A percentile compares a stretch with the other conserved stretches of the same genome.
Evolutionary conservation across 2,888 invertebrate genomes (phyloP).

Genomic region (Sarcophaga subvicina): DNA sequence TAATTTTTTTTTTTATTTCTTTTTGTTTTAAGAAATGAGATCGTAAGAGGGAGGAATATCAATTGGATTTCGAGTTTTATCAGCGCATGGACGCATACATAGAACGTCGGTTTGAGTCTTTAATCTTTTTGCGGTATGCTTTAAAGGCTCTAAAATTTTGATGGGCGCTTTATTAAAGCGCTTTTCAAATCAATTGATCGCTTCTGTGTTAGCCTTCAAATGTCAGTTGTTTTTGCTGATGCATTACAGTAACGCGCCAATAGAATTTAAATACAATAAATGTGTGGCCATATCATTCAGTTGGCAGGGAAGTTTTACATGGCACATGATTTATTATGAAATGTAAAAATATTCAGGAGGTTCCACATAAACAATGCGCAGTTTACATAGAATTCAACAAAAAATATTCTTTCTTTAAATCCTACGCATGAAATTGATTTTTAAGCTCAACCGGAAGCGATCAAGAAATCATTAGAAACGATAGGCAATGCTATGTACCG

Average conservation of each 20-base stretch:
- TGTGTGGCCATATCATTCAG: background rate
- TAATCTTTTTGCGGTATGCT: background rate
- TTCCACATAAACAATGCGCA: too few relatives aligned
- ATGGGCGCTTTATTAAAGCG: background rate
- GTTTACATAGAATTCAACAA: too few relatives aligned
- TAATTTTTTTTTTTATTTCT: background rate
- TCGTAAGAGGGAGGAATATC: constrained; percentile 15
- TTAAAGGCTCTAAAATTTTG: background rate
- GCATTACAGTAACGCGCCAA: background rate
- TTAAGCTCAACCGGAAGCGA: too few relatives aligned
- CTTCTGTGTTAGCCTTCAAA: background rate
- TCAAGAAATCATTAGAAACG: too few relatives aligned
- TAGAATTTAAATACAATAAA: background rate
- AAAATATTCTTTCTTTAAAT: too few relatives aligned
- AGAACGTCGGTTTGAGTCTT: background rate
- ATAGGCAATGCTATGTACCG: too few relatives aligned
- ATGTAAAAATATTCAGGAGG: too few relatives aligned
- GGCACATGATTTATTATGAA: too few relatives aligned
- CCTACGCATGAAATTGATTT: too few relatives aligned
- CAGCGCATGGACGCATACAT: background rate
- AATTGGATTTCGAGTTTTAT: constrained; percentile 15
- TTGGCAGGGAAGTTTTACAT: too few relatives aligned
- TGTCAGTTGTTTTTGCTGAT: too few relatives aligned
- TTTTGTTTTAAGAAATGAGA: background rate
- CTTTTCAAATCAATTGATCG: background rate